Base-by-base conservation (phyloP, 37 sponge, comb jelly and placozoan species). In the Chondrosia reniformis region DNA sequence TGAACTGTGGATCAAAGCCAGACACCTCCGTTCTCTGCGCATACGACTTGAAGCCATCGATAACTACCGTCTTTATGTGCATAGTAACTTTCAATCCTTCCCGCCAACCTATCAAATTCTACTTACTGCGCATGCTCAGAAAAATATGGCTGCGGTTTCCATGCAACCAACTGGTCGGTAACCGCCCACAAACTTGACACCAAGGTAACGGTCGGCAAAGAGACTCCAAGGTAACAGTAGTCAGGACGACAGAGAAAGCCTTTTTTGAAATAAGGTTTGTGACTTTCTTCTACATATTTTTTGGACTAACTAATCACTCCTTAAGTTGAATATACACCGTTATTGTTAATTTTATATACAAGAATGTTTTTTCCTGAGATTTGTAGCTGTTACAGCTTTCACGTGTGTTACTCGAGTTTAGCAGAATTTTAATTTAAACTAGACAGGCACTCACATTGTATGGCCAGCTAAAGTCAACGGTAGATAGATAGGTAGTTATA, bases 1-100 rank as follows among this genome's bases (percentile, higher is more conserved):
- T 98, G 79, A 98, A 98, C 25, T 76, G 84, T 19, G 96, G 94
- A 66, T 98, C 99, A 85, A 98, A 98, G 12, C 87, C 88, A 44
- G 71, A 78, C 46, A 98, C 79, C 45, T 92, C 91, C 1, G 99
- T 98, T 45, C 99, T 56, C 58, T 98, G 93, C 33, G 99, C 99
- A 63, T 98, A 98, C 19, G 96, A 95, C 78, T 98, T 98, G 94
- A 98, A 98, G 2, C 99, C 99, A 62, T 98, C 99, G 22, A 98
- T 87, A 5, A 98, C 94, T 9, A 98, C 65, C 45, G 90, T 62
- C 71, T 95, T 98, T 43, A 98, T 93, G 45, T 86, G 93, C 99
- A 98, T 98, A 21, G 69, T 39, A 9, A 3, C 12, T 24, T 46
- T 46, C 42, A 27, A 72, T 36, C 43, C 31, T 55, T 19, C 7